Conservation (phyloP, 2,113 vertebrate species). For the Oriolus oriolus region DNA sequence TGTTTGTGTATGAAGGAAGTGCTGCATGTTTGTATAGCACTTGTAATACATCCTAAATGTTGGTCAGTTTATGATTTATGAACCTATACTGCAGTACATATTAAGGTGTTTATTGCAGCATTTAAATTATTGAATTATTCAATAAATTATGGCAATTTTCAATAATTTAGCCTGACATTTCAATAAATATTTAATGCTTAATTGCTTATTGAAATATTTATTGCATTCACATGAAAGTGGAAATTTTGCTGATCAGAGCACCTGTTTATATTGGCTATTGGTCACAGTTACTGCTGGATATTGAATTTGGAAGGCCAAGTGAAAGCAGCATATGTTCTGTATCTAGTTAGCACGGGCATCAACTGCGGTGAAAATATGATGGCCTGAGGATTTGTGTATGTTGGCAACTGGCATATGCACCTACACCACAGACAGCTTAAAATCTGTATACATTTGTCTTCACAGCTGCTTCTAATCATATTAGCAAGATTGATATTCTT, state of each 20-base stretch:
- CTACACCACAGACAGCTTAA: neutral
- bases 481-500: neutral
- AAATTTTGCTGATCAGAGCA: neutral
- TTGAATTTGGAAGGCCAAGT: neutral
- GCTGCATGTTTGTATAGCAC: neutral
- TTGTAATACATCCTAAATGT: neutral
- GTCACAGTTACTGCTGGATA: neutral
- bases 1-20: neutral
- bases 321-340: neutral
- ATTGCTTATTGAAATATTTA: neutral
- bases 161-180: neutral
- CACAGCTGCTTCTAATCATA: neutral
- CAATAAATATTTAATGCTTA: neutral
- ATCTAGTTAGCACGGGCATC: neutral
- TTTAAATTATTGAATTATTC: neutral
- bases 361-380: neutral
- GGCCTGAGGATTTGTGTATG: neutral
- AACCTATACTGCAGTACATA: neutral
- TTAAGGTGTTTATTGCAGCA: neutral
- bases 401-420: neutral
- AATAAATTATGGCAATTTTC: neutral
- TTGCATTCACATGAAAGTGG: neutral
- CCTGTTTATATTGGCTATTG: neutral
- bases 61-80: neutral
- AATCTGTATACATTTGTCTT: neutral